Evolutionary conservation across 2,797 vertebrate genomes (phyloP), one percentile per base, ranked within the genome.

Genomic region (Lacerta viridis): DNA sequence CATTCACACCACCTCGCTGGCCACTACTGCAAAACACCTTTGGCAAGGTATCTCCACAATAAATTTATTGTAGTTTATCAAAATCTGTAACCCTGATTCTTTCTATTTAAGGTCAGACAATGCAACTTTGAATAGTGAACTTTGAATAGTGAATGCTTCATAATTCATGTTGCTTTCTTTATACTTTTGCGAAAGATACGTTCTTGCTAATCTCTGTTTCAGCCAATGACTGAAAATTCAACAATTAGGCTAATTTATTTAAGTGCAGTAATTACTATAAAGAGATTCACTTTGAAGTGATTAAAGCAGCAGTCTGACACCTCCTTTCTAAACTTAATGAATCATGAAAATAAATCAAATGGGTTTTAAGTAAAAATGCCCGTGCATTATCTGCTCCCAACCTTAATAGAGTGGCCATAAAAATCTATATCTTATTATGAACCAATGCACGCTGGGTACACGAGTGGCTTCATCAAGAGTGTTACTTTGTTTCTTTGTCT

Each of bases 201-300:
- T 84, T 10, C 41, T 94, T 36, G 33, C 0, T 80, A 82, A 36
- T 91, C 50, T 0, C 1, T 84, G 17, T n/a, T 94, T 91, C 88
- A 92, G 83, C 43, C 76, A 80, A 18, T 64, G 75, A 85, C 66
- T 89, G 87, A 93, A 43, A 91, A 89, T 91, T 85, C 80, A 80
- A 82, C 78, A 66, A 46, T 91, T 90, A 90, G 27, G 39, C 55
- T 88, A 91, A 93, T 88, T 92, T 92, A 91, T 85, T 93, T 91
- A 61, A 88, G 86, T 87, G 20, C 20, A 33, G 90, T 90, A 90
- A 87, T 87, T 88, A 41, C 91, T 83, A 72, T 83, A 55, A 87
- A 90, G 77, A 87, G 64, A 79, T 91, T 93, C 69, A 29, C 83
- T 93, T 91, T 91, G 86, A 64, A 89, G 61, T 75, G 80, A 4